These are phyloP conservation scores for Trachelus tabidus DNA, from an alignment of 2,888 invertebrate species.

Conservation along the genomic window DNA sequence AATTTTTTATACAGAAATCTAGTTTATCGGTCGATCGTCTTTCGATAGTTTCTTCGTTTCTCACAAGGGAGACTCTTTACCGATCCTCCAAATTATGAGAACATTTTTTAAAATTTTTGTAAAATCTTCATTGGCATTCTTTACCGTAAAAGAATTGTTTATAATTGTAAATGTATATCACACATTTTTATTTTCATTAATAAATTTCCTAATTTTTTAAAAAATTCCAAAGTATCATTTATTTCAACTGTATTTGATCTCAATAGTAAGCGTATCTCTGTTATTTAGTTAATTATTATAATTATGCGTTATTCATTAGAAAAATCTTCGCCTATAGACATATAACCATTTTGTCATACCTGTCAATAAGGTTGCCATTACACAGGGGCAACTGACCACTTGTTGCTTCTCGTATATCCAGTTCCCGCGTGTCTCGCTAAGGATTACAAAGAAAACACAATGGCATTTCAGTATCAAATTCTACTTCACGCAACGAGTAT, in stretches of 20 bases:
- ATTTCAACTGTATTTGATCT: background rate
- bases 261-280: background rate
- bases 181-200: background rate
- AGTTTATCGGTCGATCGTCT: conserved; percentile 38
- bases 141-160: background rate
- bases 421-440: background rate
- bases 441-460: background rate
- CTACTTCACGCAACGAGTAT: background rate
- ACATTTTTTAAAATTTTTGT: background rate
- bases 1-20: conserved; percentile 22
- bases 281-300: background rate
- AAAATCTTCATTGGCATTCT: background rate
- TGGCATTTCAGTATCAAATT: background rate
- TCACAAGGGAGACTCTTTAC: conserved; percentile 52
- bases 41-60: conserved; percentile 42
- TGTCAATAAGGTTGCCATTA: background rate
- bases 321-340: background rate
- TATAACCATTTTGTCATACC: background rate
- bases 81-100: background rate
- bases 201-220: background rate
- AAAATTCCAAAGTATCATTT: background rate
- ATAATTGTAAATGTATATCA: background rate
- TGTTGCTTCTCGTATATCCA: background rate
- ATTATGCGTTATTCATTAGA: background rate
- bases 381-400: background rate